Base-by-base conservation (phyloP, 2,797 vertebrate genomes). In the Tarsius wallacei region DNA sequence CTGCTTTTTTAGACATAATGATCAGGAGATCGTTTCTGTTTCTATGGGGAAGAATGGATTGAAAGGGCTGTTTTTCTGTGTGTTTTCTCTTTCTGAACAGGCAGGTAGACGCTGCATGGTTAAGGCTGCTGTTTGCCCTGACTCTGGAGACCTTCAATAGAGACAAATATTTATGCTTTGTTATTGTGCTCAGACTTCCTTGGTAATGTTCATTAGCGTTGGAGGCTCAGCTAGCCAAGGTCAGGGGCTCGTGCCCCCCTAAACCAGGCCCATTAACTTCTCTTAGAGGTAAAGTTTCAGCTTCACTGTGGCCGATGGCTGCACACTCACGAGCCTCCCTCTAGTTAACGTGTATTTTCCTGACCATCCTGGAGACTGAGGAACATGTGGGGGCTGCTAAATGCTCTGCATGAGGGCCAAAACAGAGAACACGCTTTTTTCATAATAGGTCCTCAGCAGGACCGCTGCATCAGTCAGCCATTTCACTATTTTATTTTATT, bases 1-100 rank as follows among this genome's bases (percentile, higher is more conserved):
- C 53, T 76, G 95, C 96, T 61, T 88, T 93, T 97, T 95, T 76
- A 95, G 97, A 94, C 96, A 93, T 95, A 92, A 92, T 76, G 93
- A 85, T 73, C n/a, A 51, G 93, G 74, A 42, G 90, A 53, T 73
- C 24, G 19, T 81, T 78, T 81, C 95, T 78, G 93, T 93, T 96
- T 98, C 93, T 93, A 84, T 83, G 94, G 90, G 91, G 90, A 97
- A 92, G 94, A 94, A 85, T 31, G 71, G 73, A 88, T 66, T 74
- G 26, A 22, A 76, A 90, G 85, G 17, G 80, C 55, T 73, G 71
- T 57, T 87, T 92, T 83, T 64, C 87, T 42, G 59, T n/a, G 49
- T 80, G 53, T 88, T 78, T 89, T 89, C 42, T 57, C 81, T 33
- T 84, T 70, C 42, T 55, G 36, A 31, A 61, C 66, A 66, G 77